Evolutionary conservation across 2,113 vertebrate species (phyloP), one percentile per base, ranked within the genome.

Genomic region (Rhinoptilus africanus): DNA sequence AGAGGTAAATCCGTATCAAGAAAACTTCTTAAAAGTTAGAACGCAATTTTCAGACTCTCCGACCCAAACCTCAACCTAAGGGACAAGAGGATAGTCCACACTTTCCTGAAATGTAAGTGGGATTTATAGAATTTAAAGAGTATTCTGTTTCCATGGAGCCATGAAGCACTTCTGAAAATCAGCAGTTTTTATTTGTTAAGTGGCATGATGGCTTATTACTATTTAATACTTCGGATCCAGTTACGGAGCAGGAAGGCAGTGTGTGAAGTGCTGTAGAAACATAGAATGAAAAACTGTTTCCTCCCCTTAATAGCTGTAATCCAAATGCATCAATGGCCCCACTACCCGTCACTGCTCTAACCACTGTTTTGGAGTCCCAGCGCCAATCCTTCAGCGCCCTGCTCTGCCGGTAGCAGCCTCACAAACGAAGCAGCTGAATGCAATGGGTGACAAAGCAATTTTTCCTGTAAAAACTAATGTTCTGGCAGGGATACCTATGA

Each of bases 121-220:
- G 53, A 93, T 91, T 89, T 92, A 87, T 53, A 41, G 56, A 82
- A 81, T 88, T 95, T 85, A 14, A 69, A 47, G 72, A 88, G 17
- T n/a, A 50, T 85, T 84, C 71, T 68, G 78, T 80, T 92, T 83
- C 93, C 62, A 87, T 12, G 18, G 76, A 89, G 59, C 64, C 80
- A 89, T 66, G 34, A 60, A 89, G 82, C 69, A 45, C 75, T 92
- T 57, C 20, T 68, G 85, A 89, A 92, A 96, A 97, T 30, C 74
- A 93, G 68, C 73, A 32, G 67, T 48, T 95, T 94, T 95, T 80
- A 88, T 91, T 92, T 81, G 83, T 74, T 79, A 92, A 93, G 73
- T 82, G 84, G 74, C 87, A 89, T 0, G 5, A 50, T 45, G 69
- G 87, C 48, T 95, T 88, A 91, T 91, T 68, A 66, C 68, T 37